Evolutionary conservation across 2,797 vertebrate species (phyloP).

Genomic region (Arctocebus calabarensis): DNA sequence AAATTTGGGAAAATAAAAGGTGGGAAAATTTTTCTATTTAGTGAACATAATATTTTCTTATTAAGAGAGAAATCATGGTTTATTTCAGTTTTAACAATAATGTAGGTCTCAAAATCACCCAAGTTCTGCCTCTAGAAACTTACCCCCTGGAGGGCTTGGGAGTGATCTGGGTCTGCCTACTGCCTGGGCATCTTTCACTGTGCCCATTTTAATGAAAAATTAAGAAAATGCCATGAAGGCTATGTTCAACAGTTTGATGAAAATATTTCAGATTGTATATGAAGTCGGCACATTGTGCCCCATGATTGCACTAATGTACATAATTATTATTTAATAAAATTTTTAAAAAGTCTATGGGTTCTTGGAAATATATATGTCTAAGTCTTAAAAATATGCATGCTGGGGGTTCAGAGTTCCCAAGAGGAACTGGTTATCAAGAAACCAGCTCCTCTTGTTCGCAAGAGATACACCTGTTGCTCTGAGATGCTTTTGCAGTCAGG

Average conservation of each 20-base stretch:
- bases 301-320: no score
- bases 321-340: no score
- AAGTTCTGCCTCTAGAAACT: background rate
- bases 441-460: background rate
- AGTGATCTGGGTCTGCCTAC: background rate
- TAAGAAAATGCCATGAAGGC: background rate
- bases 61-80: background rate
- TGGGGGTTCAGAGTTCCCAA: background rate
- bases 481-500: slow-evolving; percentile 57
- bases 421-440: no score
- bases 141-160: background rate
- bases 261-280: no score
- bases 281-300: no score
- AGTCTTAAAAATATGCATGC: background rate
- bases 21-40: background rate
- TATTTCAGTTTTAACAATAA: background rate
- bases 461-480: background rate
- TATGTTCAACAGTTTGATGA: no score
- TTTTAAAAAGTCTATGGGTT: background rate
- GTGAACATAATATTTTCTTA: background rate
- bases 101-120: background rate
- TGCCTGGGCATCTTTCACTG: background rate
- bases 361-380: background rate
- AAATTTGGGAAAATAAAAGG: background rate
- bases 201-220: background rate